Base-by-base conservation (phyloP, 2,888 invertebrate genomes). In the Cephus pygmeus region DNA sequence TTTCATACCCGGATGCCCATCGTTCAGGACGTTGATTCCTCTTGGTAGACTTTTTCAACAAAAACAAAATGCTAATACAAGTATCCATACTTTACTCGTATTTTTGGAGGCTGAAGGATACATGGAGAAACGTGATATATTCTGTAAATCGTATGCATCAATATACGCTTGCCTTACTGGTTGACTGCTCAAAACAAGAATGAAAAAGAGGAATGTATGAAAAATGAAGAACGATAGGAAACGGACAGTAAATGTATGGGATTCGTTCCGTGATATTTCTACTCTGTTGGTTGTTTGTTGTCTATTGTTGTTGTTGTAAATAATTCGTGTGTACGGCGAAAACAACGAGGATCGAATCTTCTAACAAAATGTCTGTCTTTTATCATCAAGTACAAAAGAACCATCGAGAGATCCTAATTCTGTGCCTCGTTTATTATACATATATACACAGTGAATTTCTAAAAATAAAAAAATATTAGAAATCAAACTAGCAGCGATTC, bases 151-250 rank as follows among this genome's bases (percentile, higher is more conserved):
- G 15, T 56, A 56, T 23, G 23, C 56, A 56, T 23, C 56, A 76
- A 79, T 78, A 81, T 81, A 79, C 82, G 81, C 78, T 83, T 81
- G 85, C 85, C 86, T 88, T 87, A 87, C 81, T 85, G 77, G 81
- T 83, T 83, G 84, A 87, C 84, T 83, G 85, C 86, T 87, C 83
- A 81, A 82, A 85, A 23, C 9, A 56, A 56, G 56, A 56, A 56
- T 23, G 23, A 56, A 56, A 40, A 40, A 15, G 15, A 40, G 15
- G 6, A 40, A 15, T 15, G 6, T 4, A 40, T 15, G 15, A 15
- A 40, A 9, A 23, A 56, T 23, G 56, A 1, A 56, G 2, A 56
- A 23, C 9, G 9, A 15, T 56, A 56, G 56, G 23, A 56, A 56
- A 23, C 0, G 9, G 23, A 56, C 23, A 56, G 23, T 56, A 56